These are phyloP conservation scores for Papilio gigon DNA, from an alignment of 2,888 invertebrate genomes.

Conservation along the genomic window DNA sequence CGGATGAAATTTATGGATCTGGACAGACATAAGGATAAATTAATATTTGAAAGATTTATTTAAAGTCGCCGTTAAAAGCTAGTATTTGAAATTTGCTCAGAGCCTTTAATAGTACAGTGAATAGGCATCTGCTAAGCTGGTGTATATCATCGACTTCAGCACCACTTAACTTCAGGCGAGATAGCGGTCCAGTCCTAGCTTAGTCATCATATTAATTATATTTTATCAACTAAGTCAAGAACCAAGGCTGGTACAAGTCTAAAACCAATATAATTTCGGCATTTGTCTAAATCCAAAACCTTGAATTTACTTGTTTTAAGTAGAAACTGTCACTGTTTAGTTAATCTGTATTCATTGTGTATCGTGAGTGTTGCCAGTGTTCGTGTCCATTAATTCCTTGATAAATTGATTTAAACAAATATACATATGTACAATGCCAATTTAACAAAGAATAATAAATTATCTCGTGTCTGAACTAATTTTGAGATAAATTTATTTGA, in stretches of 20 bases:
- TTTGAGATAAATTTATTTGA: not conserved
- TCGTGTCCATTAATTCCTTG: slow-evolving; percentile 31
- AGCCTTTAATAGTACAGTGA: too few species aligned
- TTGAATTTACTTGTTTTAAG: slow-evolving; percentile 39
- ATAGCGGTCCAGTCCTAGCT: too few species aligned
- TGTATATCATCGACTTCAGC: too few species aligned
- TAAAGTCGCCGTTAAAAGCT: too few species aligned
- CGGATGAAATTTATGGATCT: too few species aligned
- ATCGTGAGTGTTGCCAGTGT: slow-evolving; percentile 22
- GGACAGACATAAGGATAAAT: too few species aligned
- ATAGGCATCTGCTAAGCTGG: too few species aligned
- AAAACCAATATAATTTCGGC: slow-evolving; percentile 31
- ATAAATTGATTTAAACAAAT: slow-evolving; percentile 31
- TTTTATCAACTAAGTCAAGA: not conserved
- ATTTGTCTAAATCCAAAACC: slow-evolving; percentile 38
- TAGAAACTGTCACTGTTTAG: slow-evolving; percentile 23
- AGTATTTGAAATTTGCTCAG: too few species aligned
- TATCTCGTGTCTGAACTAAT: slow-evolving; percentile 6
- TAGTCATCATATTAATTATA: too few species aligned
- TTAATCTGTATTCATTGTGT: slow-evolving; percentile 33
- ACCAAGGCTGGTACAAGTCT: slow-evolving; percentile 24
- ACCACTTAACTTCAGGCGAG: too few species aligned
- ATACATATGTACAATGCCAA: slow-evolving; percentile 30
- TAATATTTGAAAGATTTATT: too few species aligned
- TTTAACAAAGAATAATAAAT: slow-evolving; percentile 13